Conservation (phyloP, 2,113 vertebrate species). For the Vanacampus margaritifer region DNA sequence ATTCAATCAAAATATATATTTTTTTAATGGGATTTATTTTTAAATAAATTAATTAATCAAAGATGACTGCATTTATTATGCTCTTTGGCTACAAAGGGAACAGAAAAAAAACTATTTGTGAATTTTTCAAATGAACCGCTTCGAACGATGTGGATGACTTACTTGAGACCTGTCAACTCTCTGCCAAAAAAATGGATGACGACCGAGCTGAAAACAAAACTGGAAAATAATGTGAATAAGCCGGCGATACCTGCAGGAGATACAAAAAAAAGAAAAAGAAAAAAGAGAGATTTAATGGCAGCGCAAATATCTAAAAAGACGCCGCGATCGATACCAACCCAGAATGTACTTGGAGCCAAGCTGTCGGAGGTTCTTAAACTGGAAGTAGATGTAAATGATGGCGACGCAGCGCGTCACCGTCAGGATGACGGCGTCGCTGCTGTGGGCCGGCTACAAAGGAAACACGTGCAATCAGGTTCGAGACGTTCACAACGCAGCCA, state of each 20-base stretch:
- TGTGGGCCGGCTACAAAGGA: slow-evolving; percentile 78
- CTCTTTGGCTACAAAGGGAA: not conserved
- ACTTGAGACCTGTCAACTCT: slow-evolving; percentile 96
- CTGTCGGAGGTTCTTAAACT: slow-evolving; percentile 93
- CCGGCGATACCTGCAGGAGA: slow-evolving; percentile 85
- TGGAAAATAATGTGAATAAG: slow-evolving; percentile 96
- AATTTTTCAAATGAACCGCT: not conserved
- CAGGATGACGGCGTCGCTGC: slow-evolving; percentile 91
- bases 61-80: no score
- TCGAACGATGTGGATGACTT: slow-evolving; percentile 52
- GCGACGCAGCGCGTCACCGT: slow-evolving; percentile 95
- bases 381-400: slow-evolving; percentile 96
- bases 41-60: no score
- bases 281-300: not conserved
- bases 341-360: slow-evolving; percentile 98
- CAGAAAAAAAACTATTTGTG: not conserved
- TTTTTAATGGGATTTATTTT: no score
- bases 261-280: slow-evolving; percentile 10
- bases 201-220: slow-evolving; percentile 95
- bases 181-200: slow-evolving; percentile 97
- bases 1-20: no score
- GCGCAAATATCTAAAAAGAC: not conserved
- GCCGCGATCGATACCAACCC: slow-evolving; percentile 68
- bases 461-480: not conserved
- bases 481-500: no score